Evolutionary conservation across 2,888 invertebrate genomes (phyloP).

Genomic region (Ischnus inquisitorius): DNA sequence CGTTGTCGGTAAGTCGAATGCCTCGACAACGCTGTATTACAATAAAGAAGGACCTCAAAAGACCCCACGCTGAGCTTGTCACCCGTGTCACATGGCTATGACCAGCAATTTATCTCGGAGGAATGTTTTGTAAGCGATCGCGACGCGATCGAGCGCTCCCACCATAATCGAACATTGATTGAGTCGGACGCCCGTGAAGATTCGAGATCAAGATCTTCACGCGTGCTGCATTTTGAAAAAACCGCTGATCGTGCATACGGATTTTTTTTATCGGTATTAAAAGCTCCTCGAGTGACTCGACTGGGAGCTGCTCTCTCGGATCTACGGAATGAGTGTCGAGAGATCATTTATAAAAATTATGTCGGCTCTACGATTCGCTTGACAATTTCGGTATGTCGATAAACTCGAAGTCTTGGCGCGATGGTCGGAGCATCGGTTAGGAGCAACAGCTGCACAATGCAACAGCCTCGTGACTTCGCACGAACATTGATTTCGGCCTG

Average conservation of each 20-base stretch:
- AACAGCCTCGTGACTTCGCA: slow-evolving; percentile 22
- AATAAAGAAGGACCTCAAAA: slow-evolving; percentile 42
- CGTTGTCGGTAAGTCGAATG: background rate
- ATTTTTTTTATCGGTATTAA: slow-evolving; percentile 1
- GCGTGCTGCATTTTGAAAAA: slow-evolving; percentile 42
- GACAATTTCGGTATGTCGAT: slow-evolving; percentile 12
- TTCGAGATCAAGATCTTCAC: slow-evolving; percentile 58
- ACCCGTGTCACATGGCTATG: slow-evolving; percentile 60
- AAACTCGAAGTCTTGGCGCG: background rate
- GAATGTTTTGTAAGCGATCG: slow-evolving; percentile 45
- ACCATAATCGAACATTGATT: slow-evolving; percentile 69
- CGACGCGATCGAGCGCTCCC: slow-evolving; percentile 61
- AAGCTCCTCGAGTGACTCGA: background rate
- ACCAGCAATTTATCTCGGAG: slow-evolving; percentile 63
- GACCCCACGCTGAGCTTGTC: slow-evolving; percentile 64
- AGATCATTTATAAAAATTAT: slow-evolving; percentile 52
- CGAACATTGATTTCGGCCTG: slow-evolving; percentile 71
- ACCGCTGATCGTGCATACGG: background rate
- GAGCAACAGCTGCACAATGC: background rate
- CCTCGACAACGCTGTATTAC: background rate
- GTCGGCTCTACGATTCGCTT: slow-evolving; percentile 7
- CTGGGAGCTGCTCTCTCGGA: background rate
- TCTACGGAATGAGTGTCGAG: slow-evolving; percentile 16
- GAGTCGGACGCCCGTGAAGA: slow-evolving; percentile 56
- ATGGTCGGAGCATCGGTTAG: background rate